Conservation (phyloP, 2,113 vertebrate genomes). For the Gymnobelideus leadbeateri region DNA sequence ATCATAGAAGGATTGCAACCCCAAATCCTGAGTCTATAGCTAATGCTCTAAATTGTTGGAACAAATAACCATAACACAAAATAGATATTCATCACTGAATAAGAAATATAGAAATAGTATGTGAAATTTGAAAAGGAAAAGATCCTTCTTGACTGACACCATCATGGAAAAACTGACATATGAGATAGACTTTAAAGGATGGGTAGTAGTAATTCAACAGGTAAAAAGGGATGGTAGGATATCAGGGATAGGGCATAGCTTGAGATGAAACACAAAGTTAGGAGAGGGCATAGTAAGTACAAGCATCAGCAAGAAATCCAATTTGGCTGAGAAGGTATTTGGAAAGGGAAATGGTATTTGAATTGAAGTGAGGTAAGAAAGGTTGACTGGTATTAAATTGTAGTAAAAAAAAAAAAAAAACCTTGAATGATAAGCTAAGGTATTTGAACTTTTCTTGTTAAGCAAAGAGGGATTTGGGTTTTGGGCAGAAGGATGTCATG, state of each 20-base stretch:
- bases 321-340: not conserved
- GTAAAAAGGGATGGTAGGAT: not conserved
- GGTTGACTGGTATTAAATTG: not conserved
- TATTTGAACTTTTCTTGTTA: not conserved
- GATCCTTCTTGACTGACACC: not conserved
- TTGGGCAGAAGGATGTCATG: not conserved
- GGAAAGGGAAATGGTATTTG: not conserved
- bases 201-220: not conserved
- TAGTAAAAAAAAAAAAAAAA: no score
- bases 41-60: not conserved
- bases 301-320: not conserved
- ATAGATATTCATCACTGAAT: not conserved
- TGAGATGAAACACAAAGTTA: not conserved
- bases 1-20: not conserved
- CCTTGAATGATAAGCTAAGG: no score
- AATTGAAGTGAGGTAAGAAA: not conserved
- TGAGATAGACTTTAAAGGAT: not conserved
- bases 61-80: not conserved
- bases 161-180: not conserved
- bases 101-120: not conserved
- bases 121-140: not conserved
- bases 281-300: not conserved
- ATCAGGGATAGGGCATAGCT: not conserved
- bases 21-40: not conserved
- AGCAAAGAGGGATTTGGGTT: not conserved